These are phyloP conservation scores for Ashinkailepas kermadecensis DNA, from an alignment of 2,888 invertebrate species.

Conservation along the genomic window DNA sequence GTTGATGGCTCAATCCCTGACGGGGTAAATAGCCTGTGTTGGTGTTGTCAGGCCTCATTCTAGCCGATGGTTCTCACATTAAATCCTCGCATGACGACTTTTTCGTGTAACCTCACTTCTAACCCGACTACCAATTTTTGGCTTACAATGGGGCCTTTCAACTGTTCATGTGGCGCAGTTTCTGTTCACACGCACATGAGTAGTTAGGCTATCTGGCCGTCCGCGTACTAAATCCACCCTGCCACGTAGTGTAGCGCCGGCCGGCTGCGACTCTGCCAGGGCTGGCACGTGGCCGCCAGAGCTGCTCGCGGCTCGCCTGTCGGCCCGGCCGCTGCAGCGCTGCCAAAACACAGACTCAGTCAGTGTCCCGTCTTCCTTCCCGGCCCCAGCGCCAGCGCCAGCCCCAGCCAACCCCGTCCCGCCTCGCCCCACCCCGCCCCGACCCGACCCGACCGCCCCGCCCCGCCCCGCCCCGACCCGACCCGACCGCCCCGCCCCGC, in stretches of 20 bases:
- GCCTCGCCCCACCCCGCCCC: no score
- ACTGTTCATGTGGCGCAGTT: slow-evolving; percentile 9
- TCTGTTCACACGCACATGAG: slow-evolving; percentile 18
- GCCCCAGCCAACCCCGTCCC: neutral
- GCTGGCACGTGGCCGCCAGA: neutral
- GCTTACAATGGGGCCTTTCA: slow-evolving; percentile 20
- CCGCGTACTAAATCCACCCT: slow-evolving; percentile 18
- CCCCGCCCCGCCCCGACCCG: neutral
- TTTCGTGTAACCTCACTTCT: slow-evolving; percentile 7
- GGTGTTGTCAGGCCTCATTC: slow-evolving; percentile 21
- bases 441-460: neutral
- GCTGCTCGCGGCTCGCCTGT: neutral
- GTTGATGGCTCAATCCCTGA: slow-evolving; percentile 20
- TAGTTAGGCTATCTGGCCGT: slow-evolving; percentile 10
- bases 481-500: slow-evolving; percentile 40
- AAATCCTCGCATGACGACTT: slow-evolving; percentile 16
- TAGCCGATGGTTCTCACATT: slow-evolving; percentile 10
- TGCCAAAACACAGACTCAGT: neutral
- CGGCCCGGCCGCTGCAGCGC: neutral
- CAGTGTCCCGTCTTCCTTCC: neutral
- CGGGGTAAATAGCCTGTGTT: slow-evolving; percentile 21
- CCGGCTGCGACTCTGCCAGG: slow-evolving; percentile 28
- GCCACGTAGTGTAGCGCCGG: slow-evolving; percentile 36
- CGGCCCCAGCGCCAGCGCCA: neutral
- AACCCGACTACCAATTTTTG: slow-evolving; percentile 6